Evolutionary conservation across 2,888 invertebrate genomes (phyloP).

Genomic region (Sminthurinus aureus): DNA sequence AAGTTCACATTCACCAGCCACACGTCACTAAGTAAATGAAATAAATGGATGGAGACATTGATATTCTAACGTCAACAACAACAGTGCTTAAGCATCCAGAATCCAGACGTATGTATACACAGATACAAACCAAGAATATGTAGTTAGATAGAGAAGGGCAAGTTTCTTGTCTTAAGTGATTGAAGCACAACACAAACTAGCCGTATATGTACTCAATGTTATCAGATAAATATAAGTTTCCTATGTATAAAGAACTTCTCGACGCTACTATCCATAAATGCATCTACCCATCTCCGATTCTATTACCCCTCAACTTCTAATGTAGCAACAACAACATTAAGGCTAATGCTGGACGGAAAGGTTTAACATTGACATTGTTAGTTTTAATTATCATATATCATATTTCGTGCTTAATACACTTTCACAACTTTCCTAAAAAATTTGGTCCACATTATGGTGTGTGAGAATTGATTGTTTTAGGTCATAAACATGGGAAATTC

Average conservation of each 20-base stretch:
- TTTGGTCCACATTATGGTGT: too few species aligned
- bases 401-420: too few species aligned
- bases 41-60: neutral
- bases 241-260: neutral
- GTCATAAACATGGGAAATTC: too few species aligned
- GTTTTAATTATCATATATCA: too few species aligned
- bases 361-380: too few species aligned
- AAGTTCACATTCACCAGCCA: neutral
- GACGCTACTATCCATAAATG: too few species aligned
- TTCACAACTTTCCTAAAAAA: too few species aligned
- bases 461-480: too few species aligned
- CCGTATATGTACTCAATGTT: neutral
- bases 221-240: neutral
- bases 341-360: too few species aligned
- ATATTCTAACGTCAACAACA: neutral
- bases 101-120: too few species aligned
- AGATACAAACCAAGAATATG: neutral
- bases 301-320: neutral
- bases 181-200: neutral
- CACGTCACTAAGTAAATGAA: neutral
- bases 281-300: neutral
- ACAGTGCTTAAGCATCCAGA: too few species aligned
- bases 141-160: neutral
- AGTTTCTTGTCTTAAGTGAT: neutral
- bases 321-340: too few species aligned